A percentile compares a stretch with the other conserved stretches of the same genome.
Conservation (phyloP, 1,140 invertebrate genomes). For the Paramacrobiotus metropolitanus region DNA sequence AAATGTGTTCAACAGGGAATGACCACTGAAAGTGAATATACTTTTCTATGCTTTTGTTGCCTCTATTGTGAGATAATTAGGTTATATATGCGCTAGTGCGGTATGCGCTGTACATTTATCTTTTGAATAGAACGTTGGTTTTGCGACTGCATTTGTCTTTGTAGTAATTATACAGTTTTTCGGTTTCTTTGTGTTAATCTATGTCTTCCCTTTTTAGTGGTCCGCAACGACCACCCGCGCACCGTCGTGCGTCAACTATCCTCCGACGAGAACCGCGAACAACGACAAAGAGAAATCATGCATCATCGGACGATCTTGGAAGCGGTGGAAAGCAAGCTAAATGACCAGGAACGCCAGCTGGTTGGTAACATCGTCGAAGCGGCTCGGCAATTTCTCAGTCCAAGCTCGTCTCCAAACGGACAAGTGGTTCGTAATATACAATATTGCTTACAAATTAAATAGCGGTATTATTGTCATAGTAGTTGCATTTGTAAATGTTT, state of each 20-base stretch:
- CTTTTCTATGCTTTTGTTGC: not conserved
- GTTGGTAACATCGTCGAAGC: constrained; percentile 16
- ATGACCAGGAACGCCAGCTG: constrained; percentile 14
- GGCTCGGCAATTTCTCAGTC: constrained; percentile 8
- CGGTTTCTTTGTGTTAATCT: too few species aligned
- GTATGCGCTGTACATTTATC: too few species aligned
- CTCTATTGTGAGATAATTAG: too few species aligned
- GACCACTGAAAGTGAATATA: constrained; percentile 19
- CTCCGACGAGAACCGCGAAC: constrained; percentile 24
- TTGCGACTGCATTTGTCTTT: too few species aligned
- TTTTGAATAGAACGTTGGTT: too few species aligned
- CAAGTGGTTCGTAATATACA: constrained; percentile 2
- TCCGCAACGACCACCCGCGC: constrained; percentile 23
- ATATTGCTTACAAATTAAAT: constrained; percentile 8
- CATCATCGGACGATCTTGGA: not conserved
- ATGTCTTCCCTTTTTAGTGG: too few species aligned
- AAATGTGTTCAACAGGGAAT: constrained; percentile 23
- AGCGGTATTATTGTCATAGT: too few species aligned
- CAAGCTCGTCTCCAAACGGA: too few species aligned
- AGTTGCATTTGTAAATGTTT: too few species aligned
- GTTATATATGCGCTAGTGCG: too few species aligned
- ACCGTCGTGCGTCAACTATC: constrained; percentile 22
- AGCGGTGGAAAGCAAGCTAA: constrained; percentile 10
- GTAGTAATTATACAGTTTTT: not conserved
- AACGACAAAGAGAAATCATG: constrained; percentile 12